Evolutionary conservation across 1,140 invertebrate genomes (phyloP).

Genomic region (Hycleus phaleratus): DNA sequence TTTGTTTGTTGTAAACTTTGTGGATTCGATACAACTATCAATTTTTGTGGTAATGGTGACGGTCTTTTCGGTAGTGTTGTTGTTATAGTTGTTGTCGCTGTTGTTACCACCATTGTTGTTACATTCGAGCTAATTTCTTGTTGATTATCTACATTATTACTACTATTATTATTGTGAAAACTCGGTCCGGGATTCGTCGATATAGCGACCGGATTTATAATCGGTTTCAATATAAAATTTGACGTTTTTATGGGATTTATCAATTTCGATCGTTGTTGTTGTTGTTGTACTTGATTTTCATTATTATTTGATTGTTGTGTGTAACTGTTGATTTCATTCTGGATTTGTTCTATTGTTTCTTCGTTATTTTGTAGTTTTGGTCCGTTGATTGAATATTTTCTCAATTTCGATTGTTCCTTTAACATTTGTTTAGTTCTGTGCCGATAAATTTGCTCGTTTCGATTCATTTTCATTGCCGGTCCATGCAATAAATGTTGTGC

Average conservation of each 20-base stretch:
- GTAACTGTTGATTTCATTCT: constrained; percentile 12
- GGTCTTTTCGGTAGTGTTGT: constrained; percentile 1
- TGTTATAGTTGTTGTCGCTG: background rate
- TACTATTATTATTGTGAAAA: background rate
- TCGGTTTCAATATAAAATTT: constrained; percentile 5
- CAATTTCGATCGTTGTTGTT: constrained; percentile 20
- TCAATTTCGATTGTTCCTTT: constrained; percentile 3
- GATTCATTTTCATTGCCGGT: constrained; percentile 30
- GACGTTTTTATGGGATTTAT: constrained; percentile 16
- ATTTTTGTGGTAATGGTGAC: constrained; percentile 28
- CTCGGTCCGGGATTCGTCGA: constrained; percentile 1
- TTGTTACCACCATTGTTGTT: background rate
- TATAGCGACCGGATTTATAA: background rate
- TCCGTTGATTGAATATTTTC: background rate
- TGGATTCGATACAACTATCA: constrained; percentile 37
- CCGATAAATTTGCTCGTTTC: constrained; percentile 40
- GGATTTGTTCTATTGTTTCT: constrained; percentile 13
- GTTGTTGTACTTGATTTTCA: constrained; percentile 24
- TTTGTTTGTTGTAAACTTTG: constrained; percentile 24
- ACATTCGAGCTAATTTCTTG: constrained; percentile 15
- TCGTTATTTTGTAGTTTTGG: background rate
- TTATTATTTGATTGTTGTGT: constrained; percentile 6
- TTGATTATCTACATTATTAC: background rate
- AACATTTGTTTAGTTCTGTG: constrained; percentile 7
- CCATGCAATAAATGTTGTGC: constrained; percentile 34